Conservation (phyloP, 2,113 vertebrate species). For the Leptodactylus fuscus region DNA sequence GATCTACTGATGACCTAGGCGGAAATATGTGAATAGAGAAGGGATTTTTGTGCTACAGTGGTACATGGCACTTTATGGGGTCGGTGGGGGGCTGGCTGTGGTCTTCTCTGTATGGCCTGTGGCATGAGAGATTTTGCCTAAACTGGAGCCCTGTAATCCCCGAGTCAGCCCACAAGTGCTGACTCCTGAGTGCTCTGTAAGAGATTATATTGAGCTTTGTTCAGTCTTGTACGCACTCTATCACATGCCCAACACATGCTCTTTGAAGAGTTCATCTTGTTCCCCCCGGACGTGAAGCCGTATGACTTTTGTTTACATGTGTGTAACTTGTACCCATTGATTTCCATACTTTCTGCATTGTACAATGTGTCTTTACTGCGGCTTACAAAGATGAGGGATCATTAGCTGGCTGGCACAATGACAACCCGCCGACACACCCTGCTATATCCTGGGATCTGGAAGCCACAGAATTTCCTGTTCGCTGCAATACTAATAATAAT, state of each 20-base stretch:
- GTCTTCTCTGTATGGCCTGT: neutral
- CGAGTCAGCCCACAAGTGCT: neutral
- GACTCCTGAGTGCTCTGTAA: neutral
- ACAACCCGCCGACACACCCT: neutral
- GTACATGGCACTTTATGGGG: too few relatives aligned
- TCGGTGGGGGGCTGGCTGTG: neutral
- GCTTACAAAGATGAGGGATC: neutral
- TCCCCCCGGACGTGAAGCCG: neutral
- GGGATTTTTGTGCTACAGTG: too few relatives aligned
- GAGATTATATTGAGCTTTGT: neutral
- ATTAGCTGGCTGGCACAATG: neutral
- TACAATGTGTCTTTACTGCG: neutral
- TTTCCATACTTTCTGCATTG: neutral
- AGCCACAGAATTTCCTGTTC: constrained; percentile 7
- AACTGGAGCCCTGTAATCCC: neutral
- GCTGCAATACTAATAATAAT: constrained; percentile 1
- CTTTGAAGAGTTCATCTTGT: neutral
- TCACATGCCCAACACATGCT: neutral
- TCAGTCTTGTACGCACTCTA: neutral
- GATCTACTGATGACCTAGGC: too few relatives aligned
- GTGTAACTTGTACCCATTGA: neutral
- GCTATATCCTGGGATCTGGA: neutral
- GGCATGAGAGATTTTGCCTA: too few relatives aligned
- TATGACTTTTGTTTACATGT: neutral
- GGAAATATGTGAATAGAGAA: too few relatives aligned